Evolutionary conservation across 2,888 invertebrate species (phyloP), one percentile per base, ranked within the genome.

Genomic region (Erpobdella octoculata): DNA sequence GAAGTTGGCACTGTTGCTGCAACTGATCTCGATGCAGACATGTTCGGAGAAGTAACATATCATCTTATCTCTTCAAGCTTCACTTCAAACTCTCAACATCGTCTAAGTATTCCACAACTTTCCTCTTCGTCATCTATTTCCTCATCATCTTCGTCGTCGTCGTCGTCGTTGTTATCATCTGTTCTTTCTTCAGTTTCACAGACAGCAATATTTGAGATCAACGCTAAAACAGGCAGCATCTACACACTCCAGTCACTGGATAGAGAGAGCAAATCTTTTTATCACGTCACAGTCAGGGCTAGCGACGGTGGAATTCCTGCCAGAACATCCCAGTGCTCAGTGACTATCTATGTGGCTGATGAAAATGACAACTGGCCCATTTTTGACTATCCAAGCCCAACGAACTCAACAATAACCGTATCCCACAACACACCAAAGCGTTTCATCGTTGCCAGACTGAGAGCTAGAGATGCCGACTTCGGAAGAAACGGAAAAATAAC

Each of bases 301-400:
- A 58, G 35, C 33, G 69, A 69, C 58, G 33, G 31, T n/a, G 69
- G 69, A 1, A 36, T n/a, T 12, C 69, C 69, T 1, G 12, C 53
- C 9, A 53, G 28, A 31, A 31, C 53, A 2, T 31, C 58, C 0
- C 36, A 28, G 25, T 48, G 33, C 53, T 53, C 35, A n/a, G 69
- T 69, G 28, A 48, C 31, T n/a, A 36, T 69, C 33, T 35, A 73
- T 53, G 71, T 75, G n/a, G 71, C 73, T n/a, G 75, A 75, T 59
- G 62, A 67, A 38, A 75, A 75, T 70, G 75, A 75, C 65, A 74
- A 75, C 65, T 37, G 66, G 46, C 75, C 75, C 4, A 58, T 67
- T n/a, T 66, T 74, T 33, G 65, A 53, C 15, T 75, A 71, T 59
- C 75, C 75, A 3, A 68, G 53, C 33, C 33, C 38, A 12, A 33